Conservation (phyloP, 1,140 invertebrate genomes). For the Sycophaga agraensis region DNA sequence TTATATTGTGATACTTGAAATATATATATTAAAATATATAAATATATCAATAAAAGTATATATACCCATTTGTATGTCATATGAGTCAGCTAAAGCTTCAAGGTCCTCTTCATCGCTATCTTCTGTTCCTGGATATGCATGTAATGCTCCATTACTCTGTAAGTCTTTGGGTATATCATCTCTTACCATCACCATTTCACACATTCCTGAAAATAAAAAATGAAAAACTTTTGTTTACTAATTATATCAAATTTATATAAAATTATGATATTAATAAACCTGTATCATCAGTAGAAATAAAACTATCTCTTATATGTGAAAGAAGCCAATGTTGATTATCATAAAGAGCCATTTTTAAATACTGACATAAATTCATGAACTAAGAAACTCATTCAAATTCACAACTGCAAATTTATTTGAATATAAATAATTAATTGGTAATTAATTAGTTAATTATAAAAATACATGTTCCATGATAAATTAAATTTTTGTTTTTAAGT, state of each 20-base stretch:
- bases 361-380: background rate
- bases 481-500: too few species aligned
- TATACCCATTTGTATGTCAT: constrained; percentile 70
- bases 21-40: background rate
- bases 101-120: constrained; percentile 75
- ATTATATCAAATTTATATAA: background rate
- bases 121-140: constrained; percentile 76
- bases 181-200: constrained; percentile 76
- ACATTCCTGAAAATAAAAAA: constrained; percentile 61
- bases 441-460: too few species aligned
- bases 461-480: too few species aligned
- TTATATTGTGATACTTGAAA: background rate
- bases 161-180: constrained; percentile 69
- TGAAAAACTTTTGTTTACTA: constrained; percentile 28
- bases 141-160: constrained; percentile 57
- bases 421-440: too few species aligned
- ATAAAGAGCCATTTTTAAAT: constrained; percentile 80
- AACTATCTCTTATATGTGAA: constrained; percentile 89
- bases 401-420: too few species aligned
- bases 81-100: constrained; percentile 66
- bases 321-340: constrained; percentile 91
- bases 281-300: constrained; percentile 93
- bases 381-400: too few species aligned
- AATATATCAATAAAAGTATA: background rate
- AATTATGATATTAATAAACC: constrained; percentile 55